These are phyloP conservation scores for Redunca redunca DNA, from an alignment of 2,113 vertebrate species.

Conservation along the genomic window DNA sequence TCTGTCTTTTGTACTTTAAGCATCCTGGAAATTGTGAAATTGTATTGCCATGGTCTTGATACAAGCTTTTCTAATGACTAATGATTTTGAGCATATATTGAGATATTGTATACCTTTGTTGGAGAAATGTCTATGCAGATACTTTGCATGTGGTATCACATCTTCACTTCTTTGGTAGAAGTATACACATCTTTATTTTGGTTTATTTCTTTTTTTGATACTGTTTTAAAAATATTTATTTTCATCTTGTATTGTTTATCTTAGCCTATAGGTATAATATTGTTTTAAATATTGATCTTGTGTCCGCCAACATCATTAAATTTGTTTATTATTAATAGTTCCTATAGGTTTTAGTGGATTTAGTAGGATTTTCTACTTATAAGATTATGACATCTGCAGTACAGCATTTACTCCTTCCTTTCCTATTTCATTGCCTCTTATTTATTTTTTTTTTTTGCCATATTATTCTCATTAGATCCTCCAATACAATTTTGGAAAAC, in stretches of 20 bases:
- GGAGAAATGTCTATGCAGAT: not conserved
- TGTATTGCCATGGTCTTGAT: not conserved
- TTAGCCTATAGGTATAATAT: not conserved
- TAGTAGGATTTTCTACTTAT: not conserved
- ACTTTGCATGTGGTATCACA: not conserved
- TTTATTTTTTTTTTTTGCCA: not conserved
- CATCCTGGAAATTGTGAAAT: not conserved
- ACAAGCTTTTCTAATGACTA: not conserved
- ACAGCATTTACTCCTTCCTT: not conserved
- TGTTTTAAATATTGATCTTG: not conserved
- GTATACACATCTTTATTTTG: not conserved
- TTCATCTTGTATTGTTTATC: not conserved
- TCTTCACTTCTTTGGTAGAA: not conserved
- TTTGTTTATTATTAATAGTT: not conserved
- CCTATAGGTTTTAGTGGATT: not conserved
- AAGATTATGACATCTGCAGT: not conserved
- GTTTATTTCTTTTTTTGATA: not conserved
- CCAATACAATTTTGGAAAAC: not conserved
- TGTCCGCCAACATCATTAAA: not conserved
- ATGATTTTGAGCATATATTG: not conserved
- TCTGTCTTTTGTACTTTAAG: not conserved
- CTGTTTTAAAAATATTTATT: not conserved
- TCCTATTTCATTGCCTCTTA: not conserved
- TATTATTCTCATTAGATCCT: not conserved
- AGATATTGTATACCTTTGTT: not conserved